Conservation (phyloP, 2,113 vertebrate genomes). For the Aptenodytes patagonicus region DNA sequence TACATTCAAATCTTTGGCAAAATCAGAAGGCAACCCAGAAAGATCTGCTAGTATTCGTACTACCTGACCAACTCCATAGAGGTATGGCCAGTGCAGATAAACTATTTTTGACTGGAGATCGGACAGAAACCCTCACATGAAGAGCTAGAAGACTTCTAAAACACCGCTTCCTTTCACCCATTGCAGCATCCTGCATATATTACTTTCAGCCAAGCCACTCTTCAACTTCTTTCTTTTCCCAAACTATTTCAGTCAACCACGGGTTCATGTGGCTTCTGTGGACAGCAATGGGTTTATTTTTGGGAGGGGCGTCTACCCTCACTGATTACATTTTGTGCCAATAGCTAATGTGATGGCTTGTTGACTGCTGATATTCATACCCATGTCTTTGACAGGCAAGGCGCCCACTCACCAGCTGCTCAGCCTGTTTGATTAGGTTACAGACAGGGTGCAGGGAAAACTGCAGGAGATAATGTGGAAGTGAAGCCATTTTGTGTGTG, state of each 20-base stretch:
- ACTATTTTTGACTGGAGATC: neutral
- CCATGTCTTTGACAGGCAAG: constrained; percentile 58
- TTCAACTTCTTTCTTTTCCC: neutral
- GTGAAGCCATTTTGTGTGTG: neutral
- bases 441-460: constrained; percentile 30
- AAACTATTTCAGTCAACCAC: neutral
- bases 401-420: constrained; percentile 66
- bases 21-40: neutral
- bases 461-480: neutral
- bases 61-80: neutral
- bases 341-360: constrained; percentile 54
- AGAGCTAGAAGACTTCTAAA: neutral
- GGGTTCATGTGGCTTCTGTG: neutral
- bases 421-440: constrained; percentile 58
- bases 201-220: neutral
- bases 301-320: constrained; percentile 18
- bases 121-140: neutral
- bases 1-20: neutral
- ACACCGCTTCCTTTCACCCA: neutral
- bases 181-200: neutral
- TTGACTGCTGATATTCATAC: constrained; percentile 62
- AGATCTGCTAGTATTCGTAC: neutral
- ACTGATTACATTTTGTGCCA: constrained; percentile 1
- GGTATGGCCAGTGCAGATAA: neutral
- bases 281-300: constrained; percentile 50